Evolutionary conservation across 2,113 vertebrate species (phyloP).

Genomic region (Bubo blakistoni): DNA sequence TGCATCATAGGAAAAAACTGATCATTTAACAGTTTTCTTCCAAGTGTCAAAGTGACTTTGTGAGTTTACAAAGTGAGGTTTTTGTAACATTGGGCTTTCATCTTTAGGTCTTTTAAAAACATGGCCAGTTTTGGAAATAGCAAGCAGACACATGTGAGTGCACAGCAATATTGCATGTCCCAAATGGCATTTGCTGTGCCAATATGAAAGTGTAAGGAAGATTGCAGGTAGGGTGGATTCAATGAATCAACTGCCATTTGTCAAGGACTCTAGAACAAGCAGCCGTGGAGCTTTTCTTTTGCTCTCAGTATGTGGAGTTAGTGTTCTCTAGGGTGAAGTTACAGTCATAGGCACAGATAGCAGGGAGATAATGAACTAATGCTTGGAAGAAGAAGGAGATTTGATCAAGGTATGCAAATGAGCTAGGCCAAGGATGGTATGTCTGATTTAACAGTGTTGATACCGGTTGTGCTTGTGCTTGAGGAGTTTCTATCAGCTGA

Average conservation of each 20-base stretch:
- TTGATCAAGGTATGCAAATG: not conserved
- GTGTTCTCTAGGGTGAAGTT: not conserved
- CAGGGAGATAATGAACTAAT: not conserved
- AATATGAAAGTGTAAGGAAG: not conserved
- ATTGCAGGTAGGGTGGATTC: not conserved
- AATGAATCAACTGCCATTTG: not conserved
- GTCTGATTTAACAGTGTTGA: not conserved
- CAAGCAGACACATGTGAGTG: not conserved
- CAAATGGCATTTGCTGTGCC: not conserved
- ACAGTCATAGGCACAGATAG: not conserved
- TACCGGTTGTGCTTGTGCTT: not conserved
- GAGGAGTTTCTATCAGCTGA: not conserved
- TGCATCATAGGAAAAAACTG: not conserved
- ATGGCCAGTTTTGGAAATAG: not conserved
- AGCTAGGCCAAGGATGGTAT: not conserved
- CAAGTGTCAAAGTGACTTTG: rapidly evolving
- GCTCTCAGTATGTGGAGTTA: not conserved
- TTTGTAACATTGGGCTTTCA: not conserved
- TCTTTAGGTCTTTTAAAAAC: not conserved
- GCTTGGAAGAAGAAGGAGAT: not conserved
- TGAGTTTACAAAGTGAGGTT: not conserved
- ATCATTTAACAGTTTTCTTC: not conserved
- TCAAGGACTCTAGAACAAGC: not conserved
- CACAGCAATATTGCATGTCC: not conserved
- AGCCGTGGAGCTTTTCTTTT: not conserved